phyloP scores from a whole-genome alignment of 1,140 invertebrate genomes.

The Brachystomella parvula region DNA sequence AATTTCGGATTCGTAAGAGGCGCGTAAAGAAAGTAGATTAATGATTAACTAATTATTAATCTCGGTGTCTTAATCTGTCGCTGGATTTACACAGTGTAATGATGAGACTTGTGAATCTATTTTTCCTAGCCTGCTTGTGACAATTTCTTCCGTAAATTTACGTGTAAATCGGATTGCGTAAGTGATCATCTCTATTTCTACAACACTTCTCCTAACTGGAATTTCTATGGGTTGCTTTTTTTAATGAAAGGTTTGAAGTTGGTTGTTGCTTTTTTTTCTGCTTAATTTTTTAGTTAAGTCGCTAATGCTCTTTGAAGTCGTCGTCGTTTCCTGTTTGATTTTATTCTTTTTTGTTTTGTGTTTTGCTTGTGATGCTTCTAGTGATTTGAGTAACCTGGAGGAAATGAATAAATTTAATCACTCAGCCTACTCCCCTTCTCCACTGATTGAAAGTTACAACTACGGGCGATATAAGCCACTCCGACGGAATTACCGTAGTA shows the following conservation, averaged over 20 bases:
- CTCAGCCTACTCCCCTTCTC: background rate
- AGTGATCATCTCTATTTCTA: slow-evolving; percentile 49
- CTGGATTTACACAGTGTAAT: too few species aligned
- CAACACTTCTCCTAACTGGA: background rate
- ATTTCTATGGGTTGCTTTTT: slow-evolving; percentile 1
- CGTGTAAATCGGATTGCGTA: slow-evolving; percentile 82
- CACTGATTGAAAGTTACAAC: background rate
- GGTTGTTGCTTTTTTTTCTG: slow-evolving; percentile 9
- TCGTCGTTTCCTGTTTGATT: background rate
- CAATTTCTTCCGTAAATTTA: slow-evolving; percentile 78
- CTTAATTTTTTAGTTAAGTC: slow-evolving; percentile 1
- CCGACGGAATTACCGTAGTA: background rate
- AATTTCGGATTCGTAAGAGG: background rate
- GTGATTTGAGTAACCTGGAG: slow-evolving; percentile 4
- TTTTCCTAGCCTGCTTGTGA: slow-evolving; percentile 68
- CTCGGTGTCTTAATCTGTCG: background rate
- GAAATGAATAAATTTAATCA: background rate
- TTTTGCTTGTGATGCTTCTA: slow-evolving; percentile 3
- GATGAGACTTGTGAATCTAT: too few species aligned
- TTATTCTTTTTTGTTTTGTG: background rate
- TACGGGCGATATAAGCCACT: background rate
- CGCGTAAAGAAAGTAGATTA: background rate
- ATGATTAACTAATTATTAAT: too few species aligned
- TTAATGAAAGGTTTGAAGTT: slow-evolving; percentile 4
- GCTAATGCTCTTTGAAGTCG: slow-evolving; percentile 11